These are phyloP conservation scores for Mastomys coucha DNA, from an alignment of 2,113 vertebrate genomes.

Conservation along the genomic window DNA sequence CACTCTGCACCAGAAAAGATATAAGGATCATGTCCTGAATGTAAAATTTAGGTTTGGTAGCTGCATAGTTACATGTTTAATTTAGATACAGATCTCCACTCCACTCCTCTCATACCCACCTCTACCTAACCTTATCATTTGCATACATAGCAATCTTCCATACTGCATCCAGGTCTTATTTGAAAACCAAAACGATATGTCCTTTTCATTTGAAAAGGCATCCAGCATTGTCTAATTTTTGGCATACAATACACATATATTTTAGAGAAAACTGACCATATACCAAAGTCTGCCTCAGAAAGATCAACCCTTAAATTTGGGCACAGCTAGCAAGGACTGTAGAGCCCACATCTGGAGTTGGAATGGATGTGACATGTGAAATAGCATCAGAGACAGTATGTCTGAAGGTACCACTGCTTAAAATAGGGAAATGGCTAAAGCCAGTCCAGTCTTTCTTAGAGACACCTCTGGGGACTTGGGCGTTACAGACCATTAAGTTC, in stretches of 20 bases:
- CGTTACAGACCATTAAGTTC: conserved; percentile 59
- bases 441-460: conserved; percentile 41
- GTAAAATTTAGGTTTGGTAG: neutral
- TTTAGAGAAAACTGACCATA: conserved; percentile 31
- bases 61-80: neutral
- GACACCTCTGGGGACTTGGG: conserved; percentile 51
- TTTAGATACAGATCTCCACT: neutral
- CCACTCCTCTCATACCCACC: neutral
- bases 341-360: neutral
- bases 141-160: neutral
- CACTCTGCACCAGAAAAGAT: conserved; percentile 1
- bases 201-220: neutral
- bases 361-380: neutral
- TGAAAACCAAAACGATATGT: neutral
- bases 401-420: neutral
- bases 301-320: neutral
- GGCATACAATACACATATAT: neutral
- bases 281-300: neutral
- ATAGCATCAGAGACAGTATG: neutral
- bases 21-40: neutral
- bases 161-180: neutral
- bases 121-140: neutral
- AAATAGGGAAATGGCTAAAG: neutral
- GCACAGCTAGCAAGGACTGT: neutral
- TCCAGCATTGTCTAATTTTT: neutral